Conservation (phyloP, 2,797 vertebrate species). For the Lacerta viridis region DNA sequence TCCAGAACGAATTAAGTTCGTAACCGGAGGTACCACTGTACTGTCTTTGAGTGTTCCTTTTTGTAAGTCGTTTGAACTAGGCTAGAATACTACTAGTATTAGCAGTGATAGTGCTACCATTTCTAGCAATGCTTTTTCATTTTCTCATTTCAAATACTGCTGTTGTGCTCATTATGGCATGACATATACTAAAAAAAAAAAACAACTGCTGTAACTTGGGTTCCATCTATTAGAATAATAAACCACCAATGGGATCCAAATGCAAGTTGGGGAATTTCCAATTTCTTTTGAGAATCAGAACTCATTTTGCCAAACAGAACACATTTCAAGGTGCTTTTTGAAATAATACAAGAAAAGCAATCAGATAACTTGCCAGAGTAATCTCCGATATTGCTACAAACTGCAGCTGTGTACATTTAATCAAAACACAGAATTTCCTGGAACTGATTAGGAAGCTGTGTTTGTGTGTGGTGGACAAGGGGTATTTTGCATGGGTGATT, state of each 20-base stretch:
- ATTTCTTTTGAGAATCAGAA: neutral
- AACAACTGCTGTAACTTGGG: neutral
- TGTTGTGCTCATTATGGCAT: neutral
- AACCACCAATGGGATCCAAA: neutral
- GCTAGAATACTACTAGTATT: neutral
- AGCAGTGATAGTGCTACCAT: neutral
- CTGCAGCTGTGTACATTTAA: conserved; percentile 29
- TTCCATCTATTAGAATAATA: neutral
- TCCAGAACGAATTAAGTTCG: no score
- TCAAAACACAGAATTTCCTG: conserved; percentile 36
- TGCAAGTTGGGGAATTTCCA: neutral
- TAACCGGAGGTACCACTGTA: no score
- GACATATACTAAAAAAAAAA: no score
- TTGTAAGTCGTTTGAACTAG: neutral
- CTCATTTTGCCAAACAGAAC: conserved; percentile 33
- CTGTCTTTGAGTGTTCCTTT: no score
- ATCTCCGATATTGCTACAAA: neutral
- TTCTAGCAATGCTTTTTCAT: neutral
- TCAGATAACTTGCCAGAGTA: conserved; percentile 45
- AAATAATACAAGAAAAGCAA: conserved; percentile 18
- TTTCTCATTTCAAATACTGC: neutral
- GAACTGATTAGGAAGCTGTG: conserved; percentile 10
- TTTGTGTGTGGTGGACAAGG: neutral
- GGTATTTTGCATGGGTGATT: neutral
- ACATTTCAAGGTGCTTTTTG: neutral